Evolutionary conservation across 2,888 invertebrate genomes (phyloP).

Genomic region (Oasisia sp.): DNA sequence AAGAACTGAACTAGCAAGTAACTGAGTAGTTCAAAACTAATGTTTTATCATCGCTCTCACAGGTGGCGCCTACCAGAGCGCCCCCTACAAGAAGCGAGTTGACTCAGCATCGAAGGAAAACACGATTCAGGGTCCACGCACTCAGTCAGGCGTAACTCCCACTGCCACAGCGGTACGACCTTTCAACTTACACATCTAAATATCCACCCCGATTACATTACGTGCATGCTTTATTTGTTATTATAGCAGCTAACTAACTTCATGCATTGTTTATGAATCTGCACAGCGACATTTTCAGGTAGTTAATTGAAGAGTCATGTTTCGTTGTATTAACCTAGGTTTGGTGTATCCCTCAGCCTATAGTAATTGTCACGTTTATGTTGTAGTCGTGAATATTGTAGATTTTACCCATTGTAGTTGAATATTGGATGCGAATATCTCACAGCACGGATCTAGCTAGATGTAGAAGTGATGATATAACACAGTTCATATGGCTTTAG

Average conservation of each 20-base stretch:
- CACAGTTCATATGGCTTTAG: not conserved
- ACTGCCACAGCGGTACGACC: not conserved
- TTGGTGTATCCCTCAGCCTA: not conserved
- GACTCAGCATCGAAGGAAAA: constrained; percentile 38
- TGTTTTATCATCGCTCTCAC: not conserved
- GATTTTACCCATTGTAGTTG: not conserved
- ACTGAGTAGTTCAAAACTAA: too few relatives aligned
- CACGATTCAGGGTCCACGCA: constrained; percentile 24
- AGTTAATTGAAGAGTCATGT: not conserved
- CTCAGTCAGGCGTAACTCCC: constrained; percentile 3
- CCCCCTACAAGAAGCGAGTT: constrained; percentile 31
- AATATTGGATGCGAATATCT: not conserved
- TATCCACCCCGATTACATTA: not conserved
- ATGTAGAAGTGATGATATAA: not conserved
- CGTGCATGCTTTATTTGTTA: not conserved
- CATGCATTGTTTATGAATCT: not conserved
- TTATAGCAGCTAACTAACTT: not conserved
- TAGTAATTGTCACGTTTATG: not conserved
- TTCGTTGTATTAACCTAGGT: constrained; percentile 4
- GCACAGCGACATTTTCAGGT: not conserved
- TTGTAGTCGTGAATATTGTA: constrained; percentile 17
- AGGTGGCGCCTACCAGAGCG: constrained; percentile 27
- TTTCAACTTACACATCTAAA: not conserved
- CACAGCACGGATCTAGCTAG: not conserved
- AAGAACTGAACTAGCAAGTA: too few relatives aligned